These are phyloP conservation scores for Patella vulgata DNA, from an alignment of 1,140 invertebrate genomes.

Conservation along the genomic window DNA sequence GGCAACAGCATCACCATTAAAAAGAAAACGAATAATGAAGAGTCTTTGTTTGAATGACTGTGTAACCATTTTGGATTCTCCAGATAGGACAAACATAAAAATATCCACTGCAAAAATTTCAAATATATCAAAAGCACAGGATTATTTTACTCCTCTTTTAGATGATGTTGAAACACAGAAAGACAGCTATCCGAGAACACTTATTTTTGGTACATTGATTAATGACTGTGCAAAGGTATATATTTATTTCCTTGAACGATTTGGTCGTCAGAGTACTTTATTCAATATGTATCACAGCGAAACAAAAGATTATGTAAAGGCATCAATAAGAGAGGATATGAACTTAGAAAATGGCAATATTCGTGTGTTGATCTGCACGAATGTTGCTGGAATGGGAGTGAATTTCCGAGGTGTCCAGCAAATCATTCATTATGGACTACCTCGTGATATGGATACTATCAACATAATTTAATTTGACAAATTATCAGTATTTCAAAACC, in stretches of 20 bases:
- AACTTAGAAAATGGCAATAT: conserved; percentile 18
- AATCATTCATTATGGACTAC: conserved; percentile 30
- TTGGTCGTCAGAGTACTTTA: conserved; percentile 2
- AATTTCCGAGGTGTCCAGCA: conserved; percentile 20
- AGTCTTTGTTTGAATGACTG: conserved; percentile 17
- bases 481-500: too few species aligned
- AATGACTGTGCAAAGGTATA: conserved; percentile 22
- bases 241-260: conserved; percentile 9
- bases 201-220: conserved; percentile 27
- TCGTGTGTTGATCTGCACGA: conserved; percentile 28
- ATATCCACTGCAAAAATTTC: conserved; percentile 9
- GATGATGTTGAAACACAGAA: conserved; percentile 5
- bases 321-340: conserved; percentile 24
- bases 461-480: too few species aligned
- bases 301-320: conserved; percentile 23
- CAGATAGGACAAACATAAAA: conserved; percentile 31
- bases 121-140: conserved; percentile 8
- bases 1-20: conserved; percentile 2
- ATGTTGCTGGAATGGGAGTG: conserved; percentile 37
- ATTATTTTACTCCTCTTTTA: conserved; percentile 21
- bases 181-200: conserved; percentile 15
- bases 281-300: conserved; percentile 32
- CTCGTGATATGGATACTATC: conserved; percentile 30
- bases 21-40: conserved; percentile 20
- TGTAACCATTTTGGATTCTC: conserved; percentile 16